These are phyloP conservation scores for Uloborus plumipes DNA, from an alignment of 2,888 invertebrate species.

Conservation along the genomic window DNA sequence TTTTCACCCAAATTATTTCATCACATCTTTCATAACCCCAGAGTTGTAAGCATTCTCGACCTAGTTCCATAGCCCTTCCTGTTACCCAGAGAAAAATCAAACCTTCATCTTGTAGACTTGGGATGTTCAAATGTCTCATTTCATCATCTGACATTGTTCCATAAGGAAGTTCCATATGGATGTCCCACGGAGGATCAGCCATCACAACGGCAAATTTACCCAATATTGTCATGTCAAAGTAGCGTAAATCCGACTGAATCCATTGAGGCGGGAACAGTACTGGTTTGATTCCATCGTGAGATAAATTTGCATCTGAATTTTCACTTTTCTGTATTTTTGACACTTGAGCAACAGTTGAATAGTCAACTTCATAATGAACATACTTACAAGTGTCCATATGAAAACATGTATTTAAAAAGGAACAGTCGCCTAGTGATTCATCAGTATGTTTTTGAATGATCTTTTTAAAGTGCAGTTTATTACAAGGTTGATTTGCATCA, in stretches of 20 bases:
- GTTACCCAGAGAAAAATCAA: constrained; percentile 98
- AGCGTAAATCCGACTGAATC: constrained; percentile 96
- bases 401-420: constrained; percentile 97
- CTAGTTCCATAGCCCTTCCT: constrained; percentile 95
- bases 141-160: constrained; percentile 99
- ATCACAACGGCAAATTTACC: constrained; percentile 98
- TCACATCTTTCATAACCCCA: constrained; percentile 98
- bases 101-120: constrained; percentile 94
- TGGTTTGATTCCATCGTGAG: constrained; percentile 47
- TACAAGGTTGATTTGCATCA: constrained; percentile 78
- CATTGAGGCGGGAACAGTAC: constrained; percentile 89
- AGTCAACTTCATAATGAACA: constrained; percentile 96
- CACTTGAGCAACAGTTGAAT: constrained; percentile 54
- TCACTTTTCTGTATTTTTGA: constrained; percentile 46
- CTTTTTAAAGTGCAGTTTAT: constrained; percentile 95
- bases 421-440: constrained; percentile 94
- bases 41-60: constrained; percentile 92
- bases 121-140: constrained; percentile 95
- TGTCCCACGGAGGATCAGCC: constrained; percentile 99
- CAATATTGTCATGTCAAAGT: constrained; percentile 89
- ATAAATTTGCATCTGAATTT: constrained; percentile 39
- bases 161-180: constrained; percentile 98
- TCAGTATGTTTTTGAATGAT: constrained; percentile 96
- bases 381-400: constrained; percentile 99
- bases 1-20: constrained; percentile 99